Evolutionary conservation across 2,888 invertebrate species (phyloP), one percentile per base, ranked within the genome.

Genomic region (Mesorhabditis sp.): DNA sequence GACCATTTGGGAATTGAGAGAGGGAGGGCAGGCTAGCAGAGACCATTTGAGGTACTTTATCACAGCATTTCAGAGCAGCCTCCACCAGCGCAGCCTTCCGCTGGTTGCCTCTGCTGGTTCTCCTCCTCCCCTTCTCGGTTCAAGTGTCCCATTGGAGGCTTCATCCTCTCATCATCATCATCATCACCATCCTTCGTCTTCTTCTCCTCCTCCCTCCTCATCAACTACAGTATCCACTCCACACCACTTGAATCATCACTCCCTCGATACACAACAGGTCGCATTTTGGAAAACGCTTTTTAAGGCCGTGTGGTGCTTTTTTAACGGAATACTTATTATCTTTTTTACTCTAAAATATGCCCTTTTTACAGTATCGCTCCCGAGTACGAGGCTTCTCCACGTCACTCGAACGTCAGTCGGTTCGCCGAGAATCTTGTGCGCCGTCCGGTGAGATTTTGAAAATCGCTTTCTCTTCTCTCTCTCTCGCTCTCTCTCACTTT

Each of bases 401-500:
- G n/a, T 50, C 58, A 50, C 58, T 50, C n/a, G 58, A 50, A n/a
- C 7, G 58, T 13, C 10, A 10, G 7, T 50, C 58, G 7, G 7
- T 50, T 13, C 10, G 58, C 7, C 7, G 58, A 50, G 58, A 50
- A 13, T n/a, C 58, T n/a, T 13, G 58, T 13, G 58, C n/a, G n/a
- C 58, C 7, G n/a, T 13, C 58, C 7, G 58, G 58, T 50, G n/a
- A n/a, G 58, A 50, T 50, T 50, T 50, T 2, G 58, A 50, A n/a
- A 13, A 50, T 50, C n/a, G 7, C 58, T 50, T 28, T 28, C 28
- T 28, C 73, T 74, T 13, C 72, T 74, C 4, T 75, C 78, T 2
- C 72, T 76, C 62, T 77, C 74, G 4, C 74, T 70, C 28, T 77
- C 76, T 0, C 67, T 75, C 5, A 1, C 28, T 28, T n/a, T n/a